Percentiles rank a stretch among this genome's conserved stretches.
These are phyloP conservation scores for Cepaea hortensis DNA, from an alignment of 2,888 invertebrate genomes.

Conservation along the genomic window DNA sequence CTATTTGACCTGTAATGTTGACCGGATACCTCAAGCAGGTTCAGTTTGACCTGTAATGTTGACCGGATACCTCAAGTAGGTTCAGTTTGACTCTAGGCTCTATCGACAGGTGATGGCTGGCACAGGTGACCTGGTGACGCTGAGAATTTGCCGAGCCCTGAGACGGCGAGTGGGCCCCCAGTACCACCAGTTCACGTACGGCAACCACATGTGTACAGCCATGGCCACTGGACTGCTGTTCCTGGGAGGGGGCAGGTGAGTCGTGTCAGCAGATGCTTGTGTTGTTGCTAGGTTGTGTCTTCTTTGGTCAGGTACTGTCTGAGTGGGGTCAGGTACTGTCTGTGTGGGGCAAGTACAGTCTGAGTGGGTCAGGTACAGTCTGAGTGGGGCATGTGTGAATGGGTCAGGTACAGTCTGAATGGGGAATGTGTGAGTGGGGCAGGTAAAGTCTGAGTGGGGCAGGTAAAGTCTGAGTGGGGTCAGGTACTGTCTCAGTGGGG, in stretches of 20 bases:
- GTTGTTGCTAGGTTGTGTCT: background rate
- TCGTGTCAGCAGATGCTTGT: background rate
- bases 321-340: background rate
- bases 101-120: constrained; percentile 87
- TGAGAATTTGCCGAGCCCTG: constrained; percentile 90
- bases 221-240: constrained; percentile 95
- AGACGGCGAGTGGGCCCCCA: constrained; percentile 84
- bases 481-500: background rate
- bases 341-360: background rate
- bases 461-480: background rate
- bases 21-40: too few relatives aligned
- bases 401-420: too few relatives aligned
- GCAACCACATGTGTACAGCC: constrained; percentile 95
- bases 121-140: constrained; percentile 88
- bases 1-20: too few relatives aligned
- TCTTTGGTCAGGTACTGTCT: background rate
- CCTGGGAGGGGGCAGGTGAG: constrained; percentile 92
- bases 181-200: constrained; percentile 84
- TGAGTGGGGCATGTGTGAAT: too few relatives aligned
- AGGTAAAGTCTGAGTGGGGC: too few relatives aligned
- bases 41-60: too few relatives aligned
- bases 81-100: too few relatives aligned
- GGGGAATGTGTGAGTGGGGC: too few relatives aligned
- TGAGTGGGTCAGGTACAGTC: background rate
- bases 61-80: too few relatives aligned